Evolutionary conservation across 1,140 invertebrate genomes (phyloP), one percentile per base, ranked within the genome.

Genomic region (Hyposmocoma kahamanoa): DNA sequence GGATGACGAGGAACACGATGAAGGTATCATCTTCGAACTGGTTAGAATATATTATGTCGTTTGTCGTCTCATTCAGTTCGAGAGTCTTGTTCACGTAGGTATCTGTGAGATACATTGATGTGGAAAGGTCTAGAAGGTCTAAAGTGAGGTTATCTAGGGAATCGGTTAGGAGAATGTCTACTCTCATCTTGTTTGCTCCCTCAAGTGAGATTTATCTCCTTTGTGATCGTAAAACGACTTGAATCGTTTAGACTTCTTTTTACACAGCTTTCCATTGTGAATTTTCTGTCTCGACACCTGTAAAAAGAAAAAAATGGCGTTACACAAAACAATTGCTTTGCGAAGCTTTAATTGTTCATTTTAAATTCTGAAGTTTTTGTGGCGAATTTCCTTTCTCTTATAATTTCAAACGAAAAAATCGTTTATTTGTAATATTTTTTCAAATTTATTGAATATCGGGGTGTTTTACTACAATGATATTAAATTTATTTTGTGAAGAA

Each of bases 1-100:
- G 59, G 2, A 91, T 80, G 48, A 93, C 68, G 24, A 92, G 56
- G 41, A 84, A 69, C 0, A 87, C 67, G 19, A 79, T 66, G 15
- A 84, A 62, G 0, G 83, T 61, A 1, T 81, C 74, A 22, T 79
- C 73, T 30, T 72, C 56, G 26, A 84, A 84, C 26, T 81, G 76
- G 24, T 83, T 83, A 8, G 65, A 50, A 52, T 76, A 83, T 0
- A 84, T 69, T n/a, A 83, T 46, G 36, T 85, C 80, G 24, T 72
- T 77, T 1, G 62, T 72, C 0, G 73, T 78, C 30, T 70, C 67
- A 42, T 84, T 82, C 0, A 78, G 39, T 42, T 84, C 80, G 1
- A 81, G 51, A 15, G 59, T 77, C 36, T 53, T 71, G 62, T 84
- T 84, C 0, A 73, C 67, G 48, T 74, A 80, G 0, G 53, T 50